Percentiles rank a stretch among this genome's conserved stretches.
Conservation (phyloP, 2,888 invertebrate species). For the Serripes groenlandicus region DNA sequence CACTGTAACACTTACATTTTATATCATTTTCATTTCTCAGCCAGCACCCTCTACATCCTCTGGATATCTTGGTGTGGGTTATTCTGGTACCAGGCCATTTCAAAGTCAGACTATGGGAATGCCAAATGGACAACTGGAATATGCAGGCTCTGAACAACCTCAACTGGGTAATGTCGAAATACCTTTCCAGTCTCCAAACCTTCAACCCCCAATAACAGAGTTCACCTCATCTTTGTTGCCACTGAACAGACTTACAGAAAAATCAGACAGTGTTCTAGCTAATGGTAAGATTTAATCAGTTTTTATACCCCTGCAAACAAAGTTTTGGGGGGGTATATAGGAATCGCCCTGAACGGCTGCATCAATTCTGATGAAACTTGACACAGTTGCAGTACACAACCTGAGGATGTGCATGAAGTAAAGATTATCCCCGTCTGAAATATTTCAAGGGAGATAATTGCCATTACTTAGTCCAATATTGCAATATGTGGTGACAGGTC, state of each 20-base stretch:
- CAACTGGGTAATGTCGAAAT: conserved; percentile 30
- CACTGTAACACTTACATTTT: background rate
- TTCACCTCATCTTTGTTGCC: conserved; percentile 67
- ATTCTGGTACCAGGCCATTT: conserved; percentile 5
- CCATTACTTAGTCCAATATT: too few species aligned
- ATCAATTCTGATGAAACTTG: too few species aligned
- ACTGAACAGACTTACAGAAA: conserved; percentile 50
- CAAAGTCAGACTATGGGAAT: conserved; percentile 9
- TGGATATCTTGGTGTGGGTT: background rate
- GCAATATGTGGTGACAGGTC: too few species aligned
- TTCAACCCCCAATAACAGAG: conserved; percentile 60
- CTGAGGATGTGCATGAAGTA: too few species aligned
- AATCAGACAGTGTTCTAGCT: conserved; percentile 61
- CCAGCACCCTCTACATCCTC: background rate
- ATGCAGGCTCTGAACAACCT: conserved; percentile 29
- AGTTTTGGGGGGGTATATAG: too few species aligned
- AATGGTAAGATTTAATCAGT: conserved; percentile 43
- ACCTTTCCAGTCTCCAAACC: conserved; percentile 30
- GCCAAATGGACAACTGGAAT: conserved; percentile 60
- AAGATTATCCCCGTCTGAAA: too few species aligned
- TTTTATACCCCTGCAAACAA: background rate
- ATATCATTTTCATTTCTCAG: background rate
- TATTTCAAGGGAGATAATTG: too few species aligned
- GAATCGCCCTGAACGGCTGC: too few species aligned
- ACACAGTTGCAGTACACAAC: too few species aligned